Percentiles rank a stretch among this genome's conserved stretches.
phyloP scores from a whole-genome alignment of 2,113 vertebrate genomes.

The Pao palembangensis region DNA sequence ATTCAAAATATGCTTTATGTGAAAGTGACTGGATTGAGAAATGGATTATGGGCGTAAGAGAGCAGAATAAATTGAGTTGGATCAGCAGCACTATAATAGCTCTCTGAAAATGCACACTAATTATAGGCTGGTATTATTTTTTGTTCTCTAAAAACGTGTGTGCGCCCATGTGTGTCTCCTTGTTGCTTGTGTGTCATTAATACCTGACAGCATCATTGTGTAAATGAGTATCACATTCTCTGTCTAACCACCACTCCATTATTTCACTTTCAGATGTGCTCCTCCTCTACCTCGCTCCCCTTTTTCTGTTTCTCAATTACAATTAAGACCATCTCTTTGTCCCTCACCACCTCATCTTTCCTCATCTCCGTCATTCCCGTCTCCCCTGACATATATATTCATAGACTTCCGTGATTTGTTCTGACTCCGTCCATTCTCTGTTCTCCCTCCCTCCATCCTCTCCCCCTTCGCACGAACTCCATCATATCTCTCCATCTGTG shows the following conservation, averaged over 20 bases:
- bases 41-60: too few relatives aligned
- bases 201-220: slow-evolving; percentile 40
- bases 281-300: slow-evolving; percentile 24
- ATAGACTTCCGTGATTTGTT: slow-evolving; percentile 30
- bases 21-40: too few relatives aligned
- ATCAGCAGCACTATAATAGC: too few relatives aligned
- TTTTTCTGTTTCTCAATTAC: slow-evolving; percentile 15
- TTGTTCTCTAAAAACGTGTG: not conserved
- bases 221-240: slow-evolving; percentile 53
- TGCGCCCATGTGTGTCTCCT: not conserved
- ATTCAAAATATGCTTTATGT: too few relatives aligned
- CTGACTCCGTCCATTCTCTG: slow-evolving; percentile 15
- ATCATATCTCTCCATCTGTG: slow-evolving; percentile 31
- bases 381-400: slow-evolving; percentile 33
- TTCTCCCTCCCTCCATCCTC: too few relatives aligned
- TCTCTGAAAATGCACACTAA: too few relatives aligned
- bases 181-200: slow-evolving; percentile 2
- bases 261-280: slow-evolving; percentile 33
- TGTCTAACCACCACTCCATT: slow-evolving; percentile 11
- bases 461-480: slow-evolving; percentile 5
- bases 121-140: too few relatives aligned
- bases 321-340: slow-evolving; percentile 35
- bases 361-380: slow-evolving; percentile 38
- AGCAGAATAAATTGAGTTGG: too few relatives aligned
- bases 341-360: slow-evolving; percentile 28